Conservation (phyloP, 2,888 invertebrate genomes). For the Drepanosiphum platanoidis region DNA sequence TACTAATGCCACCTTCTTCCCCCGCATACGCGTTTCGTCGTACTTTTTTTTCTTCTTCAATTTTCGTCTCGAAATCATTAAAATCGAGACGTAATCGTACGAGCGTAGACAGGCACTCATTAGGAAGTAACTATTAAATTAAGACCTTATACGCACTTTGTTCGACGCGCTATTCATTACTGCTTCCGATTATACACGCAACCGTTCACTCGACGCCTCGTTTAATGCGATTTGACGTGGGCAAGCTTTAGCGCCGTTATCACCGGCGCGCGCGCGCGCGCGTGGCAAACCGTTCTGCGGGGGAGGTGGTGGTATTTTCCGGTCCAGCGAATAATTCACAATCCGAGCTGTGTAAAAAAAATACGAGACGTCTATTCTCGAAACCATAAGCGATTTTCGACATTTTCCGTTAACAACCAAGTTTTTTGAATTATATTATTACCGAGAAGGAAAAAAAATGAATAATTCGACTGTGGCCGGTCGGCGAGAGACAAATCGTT, state of each 20-base stretch:
- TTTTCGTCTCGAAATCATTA: too few species aligned
- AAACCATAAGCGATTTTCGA: too few species aligned
- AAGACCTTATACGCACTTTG: slow-evolving; percentile 19
- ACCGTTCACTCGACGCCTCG: slow-evolving; percentile 40
- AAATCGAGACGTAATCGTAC: not conserved
- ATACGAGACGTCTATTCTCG: not conserved
- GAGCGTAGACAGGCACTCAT: not conserved
- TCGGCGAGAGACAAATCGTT: too few species aligned
- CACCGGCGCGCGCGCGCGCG: not conserved
- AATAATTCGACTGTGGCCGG: too few species aligned
- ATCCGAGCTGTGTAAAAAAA: not conserved
- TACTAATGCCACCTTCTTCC: too few species aligned
- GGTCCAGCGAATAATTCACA: not conserved
- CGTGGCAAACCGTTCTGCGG: not conserved
- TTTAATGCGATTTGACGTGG: slow-evolving; percentile 46
- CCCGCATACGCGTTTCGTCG: too few species aligned
- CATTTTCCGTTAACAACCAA: too few species aligned
- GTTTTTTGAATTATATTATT: too few species aligned
- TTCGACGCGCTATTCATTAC: slow-evolving; percentile 25
- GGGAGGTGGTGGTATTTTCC: slow-evolving; percentile 22
- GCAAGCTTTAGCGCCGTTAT: slow-evolving; percentile 31
- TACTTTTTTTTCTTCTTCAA: too few species aligned
- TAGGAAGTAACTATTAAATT: slow-evolving; percentile 19
- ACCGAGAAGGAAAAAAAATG: too few species aligned
- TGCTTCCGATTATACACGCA: slow-evolving; percentile 38